Conservation (phyloP, 2,888 invertebrate genomes). For the Drosophila flavopinicola region DNA sequence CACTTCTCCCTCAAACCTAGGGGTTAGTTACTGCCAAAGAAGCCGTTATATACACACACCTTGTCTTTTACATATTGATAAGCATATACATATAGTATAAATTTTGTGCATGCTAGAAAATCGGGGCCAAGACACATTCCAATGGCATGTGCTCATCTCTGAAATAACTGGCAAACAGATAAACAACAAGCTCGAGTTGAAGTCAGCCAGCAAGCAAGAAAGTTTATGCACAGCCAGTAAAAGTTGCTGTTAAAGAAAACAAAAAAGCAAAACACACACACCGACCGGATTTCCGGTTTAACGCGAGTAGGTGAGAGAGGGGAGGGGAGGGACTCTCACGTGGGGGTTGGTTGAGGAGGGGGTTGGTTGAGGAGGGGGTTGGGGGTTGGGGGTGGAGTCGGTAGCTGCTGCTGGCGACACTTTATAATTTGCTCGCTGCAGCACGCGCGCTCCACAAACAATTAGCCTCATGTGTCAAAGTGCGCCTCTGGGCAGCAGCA, state of each 20-base stretch:
- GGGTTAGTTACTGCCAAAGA: slow-evolving; percentile 40
- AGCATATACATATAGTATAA: slow-evolving; percentile 28
- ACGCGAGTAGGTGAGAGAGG: slow-evolving; percentile 24
- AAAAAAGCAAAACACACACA: slow-evolving; percentile 33
- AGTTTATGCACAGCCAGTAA: slow-evolving; percentile 57
- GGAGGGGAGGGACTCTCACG: slow-evolving; percentile 6
- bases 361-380: no score
- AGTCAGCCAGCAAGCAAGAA: slow-evolving; percentile 37
- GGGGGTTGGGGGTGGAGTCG: no score
- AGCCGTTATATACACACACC: slow-evolving; percentile 50
- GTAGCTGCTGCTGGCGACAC: slow-evolving; percentile 54
- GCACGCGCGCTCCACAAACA: slow-evolving; percentile 62
- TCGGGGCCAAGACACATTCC: slow-evolving; percentile 43
- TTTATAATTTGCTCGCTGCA: slow-evolving; percentile 67
- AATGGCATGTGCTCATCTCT: slow-evolving; percentile 53
- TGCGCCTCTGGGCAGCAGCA: slow-evolving; percentile 10
- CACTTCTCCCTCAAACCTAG: not conserved
- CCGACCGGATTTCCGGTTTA: slow-evolving; percentile 72
- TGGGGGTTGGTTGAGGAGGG: not conserved
- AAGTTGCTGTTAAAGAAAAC: slow-evolving; percentile 56
- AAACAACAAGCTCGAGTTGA: slow-evolving; percentile 26
- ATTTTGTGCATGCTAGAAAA: slow-evolving; percentile 14
- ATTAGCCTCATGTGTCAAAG: slow-evolving; percentile 77
- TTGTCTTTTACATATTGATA: slow-evolving; percentile 35
- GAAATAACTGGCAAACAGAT: slow-evolving; percentile 29